These are phyloP conservation scores for Metallyticus violacea DNA, from an alignment of 2,888 invertebrate genomes.

Conservation along the genomic window DNA sequence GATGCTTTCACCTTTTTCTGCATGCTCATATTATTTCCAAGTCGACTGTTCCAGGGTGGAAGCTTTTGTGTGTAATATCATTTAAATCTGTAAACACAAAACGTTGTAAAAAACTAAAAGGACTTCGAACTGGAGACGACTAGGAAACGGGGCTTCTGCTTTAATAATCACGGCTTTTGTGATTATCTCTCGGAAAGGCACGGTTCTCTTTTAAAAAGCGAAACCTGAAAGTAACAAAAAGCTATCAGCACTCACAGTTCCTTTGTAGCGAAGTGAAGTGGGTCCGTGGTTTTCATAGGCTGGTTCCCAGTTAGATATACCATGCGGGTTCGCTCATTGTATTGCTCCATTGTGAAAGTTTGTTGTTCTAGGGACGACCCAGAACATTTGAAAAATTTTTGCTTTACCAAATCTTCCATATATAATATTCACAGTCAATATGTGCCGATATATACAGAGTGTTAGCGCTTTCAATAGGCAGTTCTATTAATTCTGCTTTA, in stretches of 20 bases:
- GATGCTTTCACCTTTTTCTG: not conserved
- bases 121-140: not conserved
- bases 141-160: not conserved
- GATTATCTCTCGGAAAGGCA: not conserved
- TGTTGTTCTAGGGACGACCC: not conserved
- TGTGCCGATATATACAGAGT: no score
- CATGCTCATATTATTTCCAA: not conserved
- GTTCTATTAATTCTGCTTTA: no score
- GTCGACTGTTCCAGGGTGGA: not conserved
- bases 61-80: not conserved
- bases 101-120: not conserved
- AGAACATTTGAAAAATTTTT: not conserved
- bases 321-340: not conserved
- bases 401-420: no score
- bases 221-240: not conserved
- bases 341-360: not conserved
- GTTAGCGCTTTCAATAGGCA: no score
- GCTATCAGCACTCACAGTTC: not conserved
- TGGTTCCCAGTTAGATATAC: not conserved
- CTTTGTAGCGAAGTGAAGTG: not conserved
- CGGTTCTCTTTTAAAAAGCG: not conserved
- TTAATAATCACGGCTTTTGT: not conserved
- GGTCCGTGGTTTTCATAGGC: not conserved
- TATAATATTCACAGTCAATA: no score
- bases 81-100: not conserved